These are phyloP conservation scores for Steinernema khuongi DNA, from an alignment of 1,140 invertebrate genomes.

Conservation along the genomic window DNA sequence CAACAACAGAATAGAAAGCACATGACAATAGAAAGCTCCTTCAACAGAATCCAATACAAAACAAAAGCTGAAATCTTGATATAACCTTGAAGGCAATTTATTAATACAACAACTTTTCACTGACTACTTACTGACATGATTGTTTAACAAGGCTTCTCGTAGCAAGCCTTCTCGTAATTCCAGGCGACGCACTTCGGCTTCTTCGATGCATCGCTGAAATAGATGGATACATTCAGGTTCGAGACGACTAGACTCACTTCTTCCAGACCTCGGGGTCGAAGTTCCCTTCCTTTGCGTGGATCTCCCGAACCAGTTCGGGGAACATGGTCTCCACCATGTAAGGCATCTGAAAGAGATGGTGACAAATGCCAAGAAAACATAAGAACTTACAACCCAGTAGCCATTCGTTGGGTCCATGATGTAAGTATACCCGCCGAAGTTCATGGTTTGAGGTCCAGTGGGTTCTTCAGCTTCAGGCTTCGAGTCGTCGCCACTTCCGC, in stretches of 20 bases:
- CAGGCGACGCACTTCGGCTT: neutral
- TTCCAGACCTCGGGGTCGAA: neutral
- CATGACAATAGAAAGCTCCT: too few species aligned
- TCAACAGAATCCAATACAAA: too few species aligned
- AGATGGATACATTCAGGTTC: too few species aligned
- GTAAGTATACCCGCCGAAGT: neutral
- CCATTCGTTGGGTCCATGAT: neutral
- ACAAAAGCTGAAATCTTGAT: too few species aligned
- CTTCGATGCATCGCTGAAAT: neutral
- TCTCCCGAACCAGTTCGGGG: neutral
- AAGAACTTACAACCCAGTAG: neutral
- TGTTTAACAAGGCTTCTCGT: too few species aligned
- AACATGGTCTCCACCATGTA: neutral
- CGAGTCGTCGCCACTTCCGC: too few species aligned
- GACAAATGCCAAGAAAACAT: neutral
- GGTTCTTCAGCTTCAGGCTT: neutral
- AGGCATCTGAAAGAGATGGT: neutral
- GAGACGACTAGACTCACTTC: too few species aligned
- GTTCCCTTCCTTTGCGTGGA: neutral
- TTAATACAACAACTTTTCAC: too few species aligned
- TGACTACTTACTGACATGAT: too few species aligned
- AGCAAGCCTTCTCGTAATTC: too few species aligned
- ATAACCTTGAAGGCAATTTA: too few species aligned
- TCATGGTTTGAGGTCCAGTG: neutral
- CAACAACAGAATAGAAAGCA: too few species aligned